Base-by-base conservation (phyloP, 2,113 vertebrate genomes). In the Oryzias woworae region DNA sequence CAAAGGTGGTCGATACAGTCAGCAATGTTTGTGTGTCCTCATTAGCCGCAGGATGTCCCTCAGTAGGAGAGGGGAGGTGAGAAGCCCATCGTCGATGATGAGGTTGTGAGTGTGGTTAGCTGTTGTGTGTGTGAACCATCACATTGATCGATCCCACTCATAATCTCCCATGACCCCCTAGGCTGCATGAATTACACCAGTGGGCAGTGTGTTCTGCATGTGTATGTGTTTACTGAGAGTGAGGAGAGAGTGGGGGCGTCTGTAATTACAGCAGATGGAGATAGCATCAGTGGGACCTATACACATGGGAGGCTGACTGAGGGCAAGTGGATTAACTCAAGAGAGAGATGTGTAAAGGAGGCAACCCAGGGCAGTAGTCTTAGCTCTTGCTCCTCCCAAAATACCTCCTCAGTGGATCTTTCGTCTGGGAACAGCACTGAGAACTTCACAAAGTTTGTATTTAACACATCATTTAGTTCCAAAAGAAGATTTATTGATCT, bases 1-100 rank as follows among this genome's bases (percentile, higher is more conserved):
- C 84, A 65, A 53, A 80, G 77, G 71, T 84, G 84, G 83, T 90
- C 89, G 86, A 90, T 90, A 87, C 58, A 56, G 81, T 82, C 73
- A 22, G 70, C 83, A 47, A 58, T 84, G 86, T 87, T 87, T 87
- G 84, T 84, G 82, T 88, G 87, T 90, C 89, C 89, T 90, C 87
- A 90, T 90, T 90, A 90, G 82, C 83, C 83, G 75, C 87, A 90
- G 89, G 87, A 90, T 87, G 89, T 89, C 87, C 85, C 89, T 82
- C 84, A 82, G 87, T 88, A 78, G 87, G 87, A 83, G 78, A 87
- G 76, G 78, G 81, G 83, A 88, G 84, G 85, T 78, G 79, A 87
- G 80, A 85, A 87, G 85, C 80, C 82, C 74, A 71, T 90, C 83
- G 85, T 90, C 83, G 71, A 89, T 90, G 88, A 87, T 86, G 77